Evolutionary conservation across 2,113 vertebrate species (phyloP).

Genomic region (Atherinomorus stipes): DNA sequence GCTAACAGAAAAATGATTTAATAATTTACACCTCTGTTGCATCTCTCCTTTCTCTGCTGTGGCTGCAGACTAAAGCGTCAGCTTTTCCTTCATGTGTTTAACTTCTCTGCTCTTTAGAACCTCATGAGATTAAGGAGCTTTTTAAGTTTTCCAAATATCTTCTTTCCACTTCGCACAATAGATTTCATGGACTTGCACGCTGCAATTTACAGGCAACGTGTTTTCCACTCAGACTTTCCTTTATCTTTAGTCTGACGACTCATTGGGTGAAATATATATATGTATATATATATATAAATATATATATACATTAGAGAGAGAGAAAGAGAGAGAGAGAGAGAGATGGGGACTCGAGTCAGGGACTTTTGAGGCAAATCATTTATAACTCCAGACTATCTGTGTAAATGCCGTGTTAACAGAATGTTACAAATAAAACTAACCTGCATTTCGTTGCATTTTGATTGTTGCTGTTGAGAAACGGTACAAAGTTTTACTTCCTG

Average conservation of each 20-base stretch:
- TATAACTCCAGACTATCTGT: too few species aligned
- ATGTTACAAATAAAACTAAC: too few species aligned
- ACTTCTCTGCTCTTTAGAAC: slow-evolving; percentile 39
- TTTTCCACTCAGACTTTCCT: slow-evolving; percentile 41
- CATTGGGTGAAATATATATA: too few species aligned
- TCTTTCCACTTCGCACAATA: slow-evolving; percentile 19
- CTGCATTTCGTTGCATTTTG: too few species aligned
- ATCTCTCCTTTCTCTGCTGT: slow-evolving; percentile 8
- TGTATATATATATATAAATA: too few species aligned
- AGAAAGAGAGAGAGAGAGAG: too few species aligned
- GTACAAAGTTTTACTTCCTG: too few species aligned
- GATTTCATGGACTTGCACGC: slow-evolving; percentile 21
- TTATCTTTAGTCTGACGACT: slow-evolving; percentile 26
- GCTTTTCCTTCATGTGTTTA: slow-evolving; percentile 39
- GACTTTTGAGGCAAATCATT: too few species aligned
- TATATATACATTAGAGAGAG: too few species aligned
- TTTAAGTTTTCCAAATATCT: slow-evolving; percentile 11
- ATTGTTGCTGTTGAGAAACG: too few species aligned
- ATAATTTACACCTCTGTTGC: slow-evolving; percentile 54
- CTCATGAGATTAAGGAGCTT: slow-evolving; percentile 25
- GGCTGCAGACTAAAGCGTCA: slow-evolving; percentile 10
- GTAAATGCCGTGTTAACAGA: too few species aligned
- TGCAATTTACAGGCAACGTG: slow-evolving; percentile 49
- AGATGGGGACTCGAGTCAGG: too few species aligned
- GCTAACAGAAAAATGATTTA: slow-evolving; percentile 43